These are phyloP conservation scores for Oreochromis spilurus DNA, from an alignment of 2,113 vertebrate genomes.

Conservation along the genomic window DNA sequence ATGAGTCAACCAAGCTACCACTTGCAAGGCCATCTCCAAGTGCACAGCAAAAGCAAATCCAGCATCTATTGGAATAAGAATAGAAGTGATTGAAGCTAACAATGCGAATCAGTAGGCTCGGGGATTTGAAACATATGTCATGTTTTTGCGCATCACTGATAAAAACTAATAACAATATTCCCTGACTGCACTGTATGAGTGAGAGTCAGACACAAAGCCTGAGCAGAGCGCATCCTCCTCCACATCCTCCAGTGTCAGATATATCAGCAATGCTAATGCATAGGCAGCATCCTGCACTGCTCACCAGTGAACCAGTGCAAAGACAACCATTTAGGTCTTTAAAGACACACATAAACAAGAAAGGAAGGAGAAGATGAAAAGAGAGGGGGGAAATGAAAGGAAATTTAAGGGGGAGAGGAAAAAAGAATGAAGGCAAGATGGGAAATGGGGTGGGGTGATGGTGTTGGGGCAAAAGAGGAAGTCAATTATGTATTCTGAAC, in stretches of 20 bases:
- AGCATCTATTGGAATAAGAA: constrained; percentile 20
- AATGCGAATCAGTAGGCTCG: constrained; percentile 34
- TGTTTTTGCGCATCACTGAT: constrained; percentile 58
- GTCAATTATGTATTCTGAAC: constrained; percentile 99
- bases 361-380: constrained; percentile 52
- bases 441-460: neutral
- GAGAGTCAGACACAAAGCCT: constrained; percentile 63
- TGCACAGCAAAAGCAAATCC: neutral
- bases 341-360: constrained; percentile 69
- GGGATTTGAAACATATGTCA: constrained; percentile 60
- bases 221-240: constrained; percentile 1
- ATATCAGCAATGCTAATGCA: constrained; percentile 62
- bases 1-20: neutral
- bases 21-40: constrained; percentile 9
- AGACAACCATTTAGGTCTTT: constrained; percentile 70
- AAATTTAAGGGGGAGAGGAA: constrained; percentile 31
- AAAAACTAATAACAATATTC: constrained; percentile 62
- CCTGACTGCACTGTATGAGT: constrained; percentile 41
- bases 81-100: constrained; percentile 55
- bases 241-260: constrained; percentile 45
- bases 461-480: constrained; percentile 66
- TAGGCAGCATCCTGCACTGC: constrained; percentile 36
- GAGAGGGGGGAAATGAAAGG: constrained; percentile 22
- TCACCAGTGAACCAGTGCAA: constrained; percentile 44
- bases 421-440: constrained; percentile 41